A percentile compares a stretch with the other conserved stretches of the same genome.
phyloP scores from a whole-genome alignment of 1,140 invertebrate genomes.

The Drosophila repleta region DNA sequence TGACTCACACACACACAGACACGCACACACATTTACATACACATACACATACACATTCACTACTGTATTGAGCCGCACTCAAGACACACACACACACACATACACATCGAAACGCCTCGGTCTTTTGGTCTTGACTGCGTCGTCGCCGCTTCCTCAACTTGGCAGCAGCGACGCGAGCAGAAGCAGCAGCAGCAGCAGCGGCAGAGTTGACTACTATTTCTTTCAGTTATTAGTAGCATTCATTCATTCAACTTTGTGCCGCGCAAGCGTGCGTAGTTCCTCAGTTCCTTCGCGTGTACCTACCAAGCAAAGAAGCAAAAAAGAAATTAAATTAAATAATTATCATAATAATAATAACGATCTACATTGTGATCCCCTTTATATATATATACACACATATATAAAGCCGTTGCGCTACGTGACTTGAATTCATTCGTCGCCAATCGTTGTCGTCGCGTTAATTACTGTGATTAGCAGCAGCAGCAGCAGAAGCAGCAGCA shows the following conservation, averaged over 20 bases:
- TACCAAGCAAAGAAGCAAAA: constrained; percentile 34
- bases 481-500: constrained; percentile 21
- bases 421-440: constrained; percentile 28
- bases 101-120: constrained; percentile 35
- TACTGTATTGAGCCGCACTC: constrained; percentile 48
- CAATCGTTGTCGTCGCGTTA: constrained; percentile 29
- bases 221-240: constrained; percentile 82
- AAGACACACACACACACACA: constrained; percentile 29
- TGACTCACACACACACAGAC: constrained; percentile 69
- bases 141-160: constrained; percentile 74
- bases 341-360: constrained; percentile 25
- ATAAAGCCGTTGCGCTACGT: constrained; percentile 18
- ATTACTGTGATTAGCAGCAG: constrained; percentile 40
- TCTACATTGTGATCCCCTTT: constrained; percentile 8
- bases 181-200: constrained; percentile 23
- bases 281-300: constrained; percentile 80
- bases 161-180: constrained; percentile 65
- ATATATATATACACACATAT: constrained; percentile 1
- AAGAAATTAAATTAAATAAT: constrained; percentile 22
- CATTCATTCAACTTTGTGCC: constrained; percentile 82
- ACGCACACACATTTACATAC: constrained; percentile 23
- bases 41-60: constrained; percentile 25
- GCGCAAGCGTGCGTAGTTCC: constrained; percentile 81
- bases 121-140: constrained; percentile 55
- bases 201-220: constrained; percentile 78